Percentiles rank a stretch among this genome's conserved stretches.
phyloP scores from a whole-genome alignment of 2,113 vertebrate species.

The Eclectus roratus region DNA sequence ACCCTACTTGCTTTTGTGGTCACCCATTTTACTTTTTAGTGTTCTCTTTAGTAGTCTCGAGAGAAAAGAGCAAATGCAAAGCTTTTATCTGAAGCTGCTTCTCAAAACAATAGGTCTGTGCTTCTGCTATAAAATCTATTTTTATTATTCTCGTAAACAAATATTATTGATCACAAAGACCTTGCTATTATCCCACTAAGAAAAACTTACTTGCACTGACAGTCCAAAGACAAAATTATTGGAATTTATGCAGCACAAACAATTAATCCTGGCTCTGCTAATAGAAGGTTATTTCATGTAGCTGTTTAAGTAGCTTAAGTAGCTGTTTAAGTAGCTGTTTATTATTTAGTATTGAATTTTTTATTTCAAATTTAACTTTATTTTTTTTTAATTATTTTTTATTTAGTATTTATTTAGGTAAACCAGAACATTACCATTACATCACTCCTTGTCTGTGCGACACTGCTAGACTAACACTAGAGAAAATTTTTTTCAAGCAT shows the following conservation, averaged over 20 bases:
- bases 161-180: constrained; percentile 49
- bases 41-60: constrained; percentile 50
- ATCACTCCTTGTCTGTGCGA: constrained; percentile 25
- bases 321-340: constrained; percentile 41
- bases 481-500: constrained; percentile 42
- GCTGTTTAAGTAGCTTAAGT: constrained; percentile 36
- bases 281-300: constrained; percentile 4
- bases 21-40: constrained; percentile 47
- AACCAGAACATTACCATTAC: constrained; percentile 23
- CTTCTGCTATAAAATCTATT: constrained; percentile 50
- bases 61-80: constrained; percentile 45
- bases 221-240: constrained; percentile 14
- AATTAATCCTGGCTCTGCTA: neutral
- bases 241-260: neutral
- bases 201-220: neutral
- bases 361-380: neutral
- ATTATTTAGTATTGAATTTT: neutral
- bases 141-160: constrained; percentile 55
- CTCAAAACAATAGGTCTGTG: constrained; percentile 23
- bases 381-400: neutral
- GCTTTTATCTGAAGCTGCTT: constrained; percentile 41
- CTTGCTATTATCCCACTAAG: constrained; percentile 4
- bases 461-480: neutral
- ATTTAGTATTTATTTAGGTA: constrained; percentile 36
- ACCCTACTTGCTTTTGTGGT: constrained; percentile 60